A percentile compares a stretch with the other conserved stretches of the same genome.
phyloP scores from a whole-genome alignment of 2,888 invertebrate genomes.

The Caenorhabditis japonica region DNA sequence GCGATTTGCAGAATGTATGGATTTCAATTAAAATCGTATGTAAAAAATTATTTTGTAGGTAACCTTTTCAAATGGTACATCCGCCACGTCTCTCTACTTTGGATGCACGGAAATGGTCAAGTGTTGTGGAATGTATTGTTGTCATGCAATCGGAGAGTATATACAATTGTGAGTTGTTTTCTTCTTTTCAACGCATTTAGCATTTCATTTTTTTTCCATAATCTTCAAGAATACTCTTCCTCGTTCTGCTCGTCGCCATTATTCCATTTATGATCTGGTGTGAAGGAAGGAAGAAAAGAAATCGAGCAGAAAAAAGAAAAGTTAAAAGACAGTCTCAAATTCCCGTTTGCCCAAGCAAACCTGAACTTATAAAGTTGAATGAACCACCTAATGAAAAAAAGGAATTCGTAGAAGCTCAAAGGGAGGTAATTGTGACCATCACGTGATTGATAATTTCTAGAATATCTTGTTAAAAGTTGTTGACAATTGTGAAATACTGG shows the following conservation, averaged over 20 bases:
- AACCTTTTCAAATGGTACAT: conserved; percentile 25
- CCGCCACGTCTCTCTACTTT: conserved; percentile 20
- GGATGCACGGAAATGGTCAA: conserved; percentile 35
- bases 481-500: no score
- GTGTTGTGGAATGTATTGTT: conserved; percentile 42
- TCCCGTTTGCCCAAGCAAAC: no score
- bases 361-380: no score
- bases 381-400: no score
- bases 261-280: background rate
- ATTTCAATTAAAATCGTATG: background rate
- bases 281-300: background rate
- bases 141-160: conserved; percentile 24
- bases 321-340: no score
- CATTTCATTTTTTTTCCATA: background rate
- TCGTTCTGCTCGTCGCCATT: background rate
- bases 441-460: no score
- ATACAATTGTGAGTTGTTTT: conserved; percentile 11
- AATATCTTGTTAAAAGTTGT: no score
- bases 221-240: background rate
- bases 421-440: no score
- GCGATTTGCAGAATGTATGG: conserved; percentile 28
- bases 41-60: conserved; percentile 13
- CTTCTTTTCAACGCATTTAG: background rate
- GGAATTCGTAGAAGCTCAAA: no score
- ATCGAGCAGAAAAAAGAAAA: no score